Conservation (phyloP, 2,888 invertebrate species). For the Limenitis camilla region DNA sequence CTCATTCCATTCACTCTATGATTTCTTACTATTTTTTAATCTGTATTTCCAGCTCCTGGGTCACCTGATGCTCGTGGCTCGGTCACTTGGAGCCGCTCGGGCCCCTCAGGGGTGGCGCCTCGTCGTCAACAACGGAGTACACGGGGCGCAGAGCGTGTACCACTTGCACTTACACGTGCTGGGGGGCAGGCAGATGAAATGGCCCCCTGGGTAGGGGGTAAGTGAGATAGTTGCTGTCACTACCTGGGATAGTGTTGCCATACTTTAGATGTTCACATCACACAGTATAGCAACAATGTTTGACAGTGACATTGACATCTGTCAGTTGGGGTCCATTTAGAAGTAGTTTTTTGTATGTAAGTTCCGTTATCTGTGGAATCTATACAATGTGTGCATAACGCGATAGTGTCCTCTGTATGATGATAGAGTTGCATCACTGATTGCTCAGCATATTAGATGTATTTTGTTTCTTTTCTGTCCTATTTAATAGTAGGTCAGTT, state of each 20-base stretch:
- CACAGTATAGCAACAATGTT: background rate
- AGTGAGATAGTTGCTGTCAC: too few relatives aligned
- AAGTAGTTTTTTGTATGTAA: background rate
- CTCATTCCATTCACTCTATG: too few relatives aligned
- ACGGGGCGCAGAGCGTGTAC: conserved; percentile 89
- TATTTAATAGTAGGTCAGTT: background rate
- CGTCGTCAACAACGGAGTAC: conserved; percentile 85
- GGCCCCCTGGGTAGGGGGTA: conserved; percentile 79
- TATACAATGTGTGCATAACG: background rate
- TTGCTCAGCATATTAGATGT: background rate
- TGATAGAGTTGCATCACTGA: conserved; percentile 1
- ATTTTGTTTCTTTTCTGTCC: background rate
- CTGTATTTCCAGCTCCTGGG: conserved; percentile 82
- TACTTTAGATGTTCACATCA: background rate
- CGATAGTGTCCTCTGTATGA: conserved; percentile 5
- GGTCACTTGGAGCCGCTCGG: conserved; percentile 76
- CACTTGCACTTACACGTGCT: conserved; percentile 89
- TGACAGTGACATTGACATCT: too few relatives aligned
- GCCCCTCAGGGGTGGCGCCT: conserved; percentile 82
- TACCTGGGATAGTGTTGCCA: background rate
- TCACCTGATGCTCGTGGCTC: conserved; percentile 80
- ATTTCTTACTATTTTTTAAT: conserved; percentile 1
- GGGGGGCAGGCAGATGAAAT: conserved; percentile 84
- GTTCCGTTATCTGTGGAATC: background rate
- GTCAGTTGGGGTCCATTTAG: background rate